Percentiles rank a stretch among this genome's conserved stretches.
Evolutionary conservation across 2,113 vertebrate species (phyloP).

Genomic region (Shinisaurus crocodilurus): DNA sequence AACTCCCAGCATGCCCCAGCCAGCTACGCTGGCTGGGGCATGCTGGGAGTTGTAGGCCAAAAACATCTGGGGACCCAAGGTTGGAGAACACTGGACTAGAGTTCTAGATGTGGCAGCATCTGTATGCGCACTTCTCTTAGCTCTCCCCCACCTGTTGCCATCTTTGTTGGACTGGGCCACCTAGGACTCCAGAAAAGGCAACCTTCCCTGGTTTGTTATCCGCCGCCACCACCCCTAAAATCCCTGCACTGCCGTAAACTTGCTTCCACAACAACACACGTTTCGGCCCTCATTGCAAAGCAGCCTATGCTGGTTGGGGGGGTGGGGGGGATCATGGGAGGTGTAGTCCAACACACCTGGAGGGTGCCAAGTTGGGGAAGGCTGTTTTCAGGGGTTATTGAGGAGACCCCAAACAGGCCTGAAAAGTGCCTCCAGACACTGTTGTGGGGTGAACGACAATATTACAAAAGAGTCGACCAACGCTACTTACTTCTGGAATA

Average conservation of each 20-base stretch:
- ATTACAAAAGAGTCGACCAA: background rate
- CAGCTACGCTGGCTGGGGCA: too few species aligned
- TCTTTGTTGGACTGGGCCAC: background rate
- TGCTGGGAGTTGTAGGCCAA: too few species aligned
- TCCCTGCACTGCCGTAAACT: background rate
- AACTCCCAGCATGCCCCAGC: too few species aligned
- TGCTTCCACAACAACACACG: too few species aligned
- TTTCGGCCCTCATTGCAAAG: background rate
- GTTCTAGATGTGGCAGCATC: background rate
- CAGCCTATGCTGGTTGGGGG: too few species aligned
- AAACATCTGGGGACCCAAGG: too few species aligned
- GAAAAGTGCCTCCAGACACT: background rate
- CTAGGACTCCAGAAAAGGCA: background rate
- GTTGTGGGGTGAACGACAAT: background rate
- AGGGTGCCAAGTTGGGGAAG: too few species aligned
- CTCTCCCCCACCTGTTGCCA: too few species aligned
- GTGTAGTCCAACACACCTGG: too few species aligned
- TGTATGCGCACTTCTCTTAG: too few species aligned
- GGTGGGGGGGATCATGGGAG: too few species aligned
- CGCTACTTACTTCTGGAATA: constrained; percentile 93
- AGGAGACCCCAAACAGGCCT: background rate
- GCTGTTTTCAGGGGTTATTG: background rate
- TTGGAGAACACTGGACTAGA: too few species aligned
- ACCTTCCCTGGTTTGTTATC: background rate
- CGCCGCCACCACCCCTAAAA: background rate